Conservation (phyloP, 2,888 invertebrate species). For the Maniola hyperantus region DNA sequence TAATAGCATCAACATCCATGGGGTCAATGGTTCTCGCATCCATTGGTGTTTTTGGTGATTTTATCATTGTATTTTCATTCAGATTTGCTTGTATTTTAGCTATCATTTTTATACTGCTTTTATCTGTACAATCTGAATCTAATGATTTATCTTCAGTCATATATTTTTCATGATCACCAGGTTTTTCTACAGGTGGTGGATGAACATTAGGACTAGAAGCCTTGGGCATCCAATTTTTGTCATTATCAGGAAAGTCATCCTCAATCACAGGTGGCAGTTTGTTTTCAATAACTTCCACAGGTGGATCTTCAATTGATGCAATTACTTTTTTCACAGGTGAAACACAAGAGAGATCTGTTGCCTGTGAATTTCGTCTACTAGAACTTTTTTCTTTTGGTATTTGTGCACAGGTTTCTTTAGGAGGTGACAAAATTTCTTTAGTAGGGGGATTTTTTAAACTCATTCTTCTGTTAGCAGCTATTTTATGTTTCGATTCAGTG, state of each 20-base stretch:
- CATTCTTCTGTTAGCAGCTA: constrained; percentile 50
- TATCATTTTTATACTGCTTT: constrained; percentile 74
- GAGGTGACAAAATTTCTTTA: constrained; percentile 42
- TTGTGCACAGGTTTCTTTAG: constrained; percentile 39
- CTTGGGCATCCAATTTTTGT: constrained; percentile 71
- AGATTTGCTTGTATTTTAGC: constrained; percentile 77
- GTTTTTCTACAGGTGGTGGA: constrained; percentile 72
- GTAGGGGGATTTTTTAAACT: constrained; percentile 51
- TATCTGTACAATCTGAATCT: constrained; percentile 70
- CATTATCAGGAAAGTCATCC: constrained; percentile 58
- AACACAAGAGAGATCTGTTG: constrained; percentile 42
- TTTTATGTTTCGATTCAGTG: constrained; percentile 56
- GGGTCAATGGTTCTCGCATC: constrained; percentile 74
- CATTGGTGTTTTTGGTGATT: constrained; percentile 78
- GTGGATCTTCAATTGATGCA: constrained; percentile 40
- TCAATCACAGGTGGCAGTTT: constrained; percentile 53
- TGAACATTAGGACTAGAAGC: constrained; percentile 65
- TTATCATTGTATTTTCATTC: constrained; percentile 78
- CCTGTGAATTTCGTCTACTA: constrained; percentile 45
- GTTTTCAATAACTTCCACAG: constrained; percentile 49
- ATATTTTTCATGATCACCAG: constrained; percentile 71
- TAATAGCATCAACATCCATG: constrained; percentile 61
- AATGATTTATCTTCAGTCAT: constrained; percentile 75
- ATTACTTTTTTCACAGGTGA: constrained; percentile 55
- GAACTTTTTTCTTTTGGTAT: constrained; percentile 46